Conservation (phyloP, 2,113 vertebrate species). For the Lagenorhynchus albirostris region DNA sequence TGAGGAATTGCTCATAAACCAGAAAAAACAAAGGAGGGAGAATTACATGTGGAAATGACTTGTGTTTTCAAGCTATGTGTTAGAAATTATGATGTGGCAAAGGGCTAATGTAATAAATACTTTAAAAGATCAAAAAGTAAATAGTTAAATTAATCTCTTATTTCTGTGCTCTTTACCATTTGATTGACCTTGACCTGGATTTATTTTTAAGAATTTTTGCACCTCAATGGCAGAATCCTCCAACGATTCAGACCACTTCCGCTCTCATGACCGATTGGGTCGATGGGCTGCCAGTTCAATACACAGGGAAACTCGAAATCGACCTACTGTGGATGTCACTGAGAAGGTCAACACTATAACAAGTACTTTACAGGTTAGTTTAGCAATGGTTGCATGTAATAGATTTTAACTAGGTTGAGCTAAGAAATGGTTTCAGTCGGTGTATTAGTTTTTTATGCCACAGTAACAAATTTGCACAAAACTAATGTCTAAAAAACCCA, state of each 20-base stretch:
- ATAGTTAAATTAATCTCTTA: background rate
- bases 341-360: conserved; percentile 93
- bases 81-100: background rate
- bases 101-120: background rate
- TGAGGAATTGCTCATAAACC: background rate
- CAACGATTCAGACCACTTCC: conserved; percentile 88
- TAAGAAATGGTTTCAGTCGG: background rate
- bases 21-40: background rate
- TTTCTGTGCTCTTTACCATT: background rate
- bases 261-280: conserved; percentile 62
- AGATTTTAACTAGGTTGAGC: background rate
- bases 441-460: background rate
- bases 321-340: conserved; percentile 81
- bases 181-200: conserved; percentile 12
- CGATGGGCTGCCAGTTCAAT: conserved; percentile 75
- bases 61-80: background rate
- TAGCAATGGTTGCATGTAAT: background rate
- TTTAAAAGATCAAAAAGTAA: background rate
- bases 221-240: conserved; percentile 90
- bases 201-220: conserved; percentile 67
- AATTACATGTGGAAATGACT: background rate
- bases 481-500: background rate
- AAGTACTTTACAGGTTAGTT: conserved; percentile 91
- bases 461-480: background rate
- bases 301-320: conserved; percentile 63